phyloP scores from a whole-genome alignment of 2,113 vertebrate species.

The Acinonyx jubatus region DNA sequence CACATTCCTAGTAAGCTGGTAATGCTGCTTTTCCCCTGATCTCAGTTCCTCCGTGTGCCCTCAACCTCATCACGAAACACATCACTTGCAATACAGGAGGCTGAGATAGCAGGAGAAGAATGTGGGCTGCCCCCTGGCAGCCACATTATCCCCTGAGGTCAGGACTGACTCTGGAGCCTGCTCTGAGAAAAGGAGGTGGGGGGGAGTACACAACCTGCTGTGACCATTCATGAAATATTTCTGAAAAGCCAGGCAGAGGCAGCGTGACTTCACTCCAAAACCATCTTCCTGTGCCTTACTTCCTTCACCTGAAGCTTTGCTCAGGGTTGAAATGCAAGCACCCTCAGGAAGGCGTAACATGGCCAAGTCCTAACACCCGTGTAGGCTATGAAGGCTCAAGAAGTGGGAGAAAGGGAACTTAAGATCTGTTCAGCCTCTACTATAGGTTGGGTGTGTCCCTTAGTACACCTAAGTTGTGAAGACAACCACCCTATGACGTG shows the following conservation, averaged over 20 bases:
- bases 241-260: conserved; percentile 13
- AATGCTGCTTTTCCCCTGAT: background rate
- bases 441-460: background rate
- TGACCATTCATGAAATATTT: background rate
- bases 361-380: background rate
- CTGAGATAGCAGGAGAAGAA: background rate
- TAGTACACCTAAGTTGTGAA: background rate
- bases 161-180: background rate
- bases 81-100: background rate
- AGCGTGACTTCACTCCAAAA: background rate
- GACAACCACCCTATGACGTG: background rate
- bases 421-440: background rate
- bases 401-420: background rate
- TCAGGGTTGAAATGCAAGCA: background rate
- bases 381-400: background rate
- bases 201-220: background rate
- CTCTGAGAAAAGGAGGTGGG: background rate
- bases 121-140: background rate
- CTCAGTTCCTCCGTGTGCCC: background rate
- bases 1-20: background rate
- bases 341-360: background rate
- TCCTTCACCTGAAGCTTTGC: background rate
- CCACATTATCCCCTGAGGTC: background rate
- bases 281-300: conserved; percentile 19
- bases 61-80: background rate